Conservation (phyloP, 2,113 vertebrate species). For the Otis tarda region DNA sequence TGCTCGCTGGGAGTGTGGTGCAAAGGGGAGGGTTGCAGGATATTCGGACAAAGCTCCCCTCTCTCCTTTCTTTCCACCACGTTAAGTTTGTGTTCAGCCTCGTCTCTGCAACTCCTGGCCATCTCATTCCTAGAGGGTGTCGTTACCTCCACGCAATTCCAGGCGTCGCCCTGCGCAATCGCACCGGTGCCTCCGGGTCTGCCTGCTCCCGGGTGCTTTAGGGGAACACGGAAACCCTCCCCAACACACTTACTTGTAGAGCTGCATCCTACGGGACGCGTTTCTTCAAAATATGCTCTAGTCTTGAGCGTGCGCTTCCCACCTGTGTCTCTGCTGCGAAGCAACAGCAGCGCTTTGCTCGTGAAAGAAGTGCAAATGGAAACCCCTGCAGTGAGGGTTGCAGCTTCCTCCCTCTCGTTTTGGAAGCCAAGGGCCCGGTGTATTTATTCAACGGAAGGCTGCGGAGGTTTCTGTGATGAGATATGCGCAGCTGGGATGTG, state of each 20-base stretch:
- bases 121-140: not conserved
- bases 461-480: not conserved
- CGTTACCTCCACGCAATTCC: not conserved
- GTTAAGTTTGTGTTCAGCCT: not conserved
- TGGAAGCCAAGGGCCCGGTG: accelerated
- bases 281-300: not conserved
- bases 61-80: not conserved
- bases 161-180: not conserved
- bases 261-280: not conserved
- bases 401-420: not conserved
- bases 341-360: not conserved
- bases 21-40: not conserved
- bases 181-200: not conserved
- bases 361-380: not conserved
- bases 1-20: not conserved
- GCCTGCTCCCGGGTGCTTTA: not conserved
- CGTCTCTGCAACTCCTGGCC: not conserved
- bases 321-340: not conserved
- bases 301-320: not conserved
- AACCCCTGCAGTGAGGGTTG: accelerated
- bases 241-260: not conserved
- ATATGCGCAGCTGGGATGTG: accelerated
- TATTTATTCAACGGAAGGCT: not conserved
- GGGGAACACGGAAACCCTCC: not conserved
- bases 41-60: not conserved